A percentile compares a stretch with the other conserved stretches of the same genome.
These are phyloP conservation scores for Zaprionus taronus DNA, from an alignment of 1,140 invertebrate genomes.

Conservation along the genomic window DNA sequence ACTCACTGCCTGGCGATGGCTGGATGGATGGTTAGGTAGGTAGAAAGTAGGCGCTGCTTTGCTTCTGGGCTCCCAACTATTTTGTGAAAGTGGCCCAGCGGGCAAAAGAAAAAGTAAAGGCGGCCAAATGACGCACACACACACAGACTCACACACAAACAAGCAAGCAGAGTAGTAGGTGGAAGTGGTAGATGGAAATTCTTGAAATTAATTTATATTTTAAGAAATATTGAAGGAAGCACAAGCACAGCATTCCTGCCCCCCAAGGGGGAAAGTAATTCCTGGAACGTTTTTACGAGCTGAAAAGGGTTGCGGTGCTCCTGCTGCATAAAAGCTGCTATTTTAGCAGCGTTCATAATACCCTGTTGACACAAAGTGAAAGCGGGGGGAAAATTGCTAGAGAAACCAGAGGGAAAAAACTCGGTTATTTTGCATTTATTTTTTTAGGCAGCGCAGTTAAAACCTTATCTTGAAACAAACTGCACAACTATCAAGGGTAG, in stretches of 20 bases:
- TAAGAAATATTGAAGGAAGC: constrained; percentile 29
- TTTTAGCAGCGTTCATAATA: background rate
- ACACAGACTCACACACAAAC: constrained; percentile 12
- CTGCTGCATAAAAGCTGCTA: background rate
- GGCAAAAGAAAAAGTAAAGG: constrained; percentile 14
- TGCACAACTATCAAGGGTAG: background rate
- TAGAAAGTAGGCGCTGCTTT: background rate
- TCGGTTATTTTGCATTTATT: background rate
- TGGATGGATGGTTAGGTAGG: background rate
- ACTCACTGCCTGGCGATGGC: background rate
- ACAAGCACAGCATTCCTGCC: background rate
- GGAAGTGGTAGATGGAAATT: constrained; percentile 43
- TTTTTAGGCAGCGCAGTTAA: background rate
- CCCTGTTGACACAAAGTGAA: constrained; percentile 3
- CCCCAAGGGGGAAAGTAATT: background rate
- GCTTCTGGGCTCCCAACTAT: constrained; percentile 25
- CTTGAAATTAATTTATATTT: constrained; percentile 66
- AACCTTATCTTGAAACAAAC: background rate
- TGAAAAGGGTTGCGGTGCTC: background rate
- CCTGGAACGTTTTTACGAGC: constrained; percentile 4
- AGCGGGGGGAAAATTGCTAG: background rate
- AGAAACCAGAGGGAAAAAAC: background rate
- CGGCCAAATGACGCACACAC: constrained; percentile 27
- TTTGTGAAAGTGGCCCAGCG: constrained; percentile 6
- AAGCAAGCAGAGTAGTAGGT: background rate